A percentile compares a stretch with the other conserved stretches of the same genome.
Conservation (phyloP, 2,113 vertebrate species). For the Lasiurus cinereus region DNA sequence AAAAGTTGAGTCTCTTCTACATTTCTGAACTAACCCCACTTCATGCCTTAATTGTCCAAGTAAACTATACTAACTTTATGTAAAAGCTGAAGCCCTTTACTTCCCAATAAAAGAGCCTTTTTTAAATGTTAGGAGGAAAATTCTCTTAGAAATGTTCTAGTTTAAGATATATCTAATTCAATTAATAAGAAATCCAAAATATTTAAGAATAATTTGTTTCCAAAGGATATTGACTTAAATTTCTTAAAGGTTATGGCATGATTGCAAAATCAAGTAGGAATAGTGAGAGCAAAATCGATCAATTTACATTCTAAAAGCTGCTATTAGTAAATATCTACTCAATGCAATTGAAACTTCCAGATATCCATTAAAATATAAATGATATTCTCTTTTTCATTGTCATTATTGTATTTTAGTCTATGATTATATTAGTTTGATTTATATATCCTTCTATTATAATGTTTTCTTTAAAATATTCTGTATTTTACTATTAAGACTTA, state of each 20-base stretch:
- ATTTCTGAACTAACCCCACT: neutral
- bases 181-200: neutral
- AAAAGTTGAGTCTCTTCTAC: neutral
- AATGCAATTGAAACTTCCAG: neutral
- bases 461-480: conserved; percentile 46
- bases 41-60: neutral
- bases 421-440: conserved; percentile 55
- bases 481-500: neutral
- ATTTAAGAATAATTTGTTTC: conserved; percentile 35
- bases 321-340: conserved; percentile 27
- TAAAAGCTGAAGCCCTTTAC: neutral
- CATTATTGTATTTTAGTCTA: conserved; percentile 20
- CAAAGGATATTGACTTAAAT: neutral
- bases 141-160: neutral
- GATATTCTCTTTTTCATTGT: conserved; percentile 22
- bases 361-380: conserved; percentile 60
- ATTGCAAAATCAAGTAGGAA: conserved; percentile 42
- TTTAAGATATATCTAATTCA: neutral
- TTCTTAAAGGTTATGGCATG: neutral
- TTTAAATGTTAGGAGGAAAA: neutral
- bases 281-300: neutral
- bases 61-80: neutral
- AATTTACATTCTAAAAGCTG: neutral
- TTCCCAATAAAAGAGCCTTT: neutral
- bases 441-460: neutral